Base-by-base conservation (phyloP, 1,140 invertebrate genomes). In the Trachymyrmex septentrionalis region DNA sequence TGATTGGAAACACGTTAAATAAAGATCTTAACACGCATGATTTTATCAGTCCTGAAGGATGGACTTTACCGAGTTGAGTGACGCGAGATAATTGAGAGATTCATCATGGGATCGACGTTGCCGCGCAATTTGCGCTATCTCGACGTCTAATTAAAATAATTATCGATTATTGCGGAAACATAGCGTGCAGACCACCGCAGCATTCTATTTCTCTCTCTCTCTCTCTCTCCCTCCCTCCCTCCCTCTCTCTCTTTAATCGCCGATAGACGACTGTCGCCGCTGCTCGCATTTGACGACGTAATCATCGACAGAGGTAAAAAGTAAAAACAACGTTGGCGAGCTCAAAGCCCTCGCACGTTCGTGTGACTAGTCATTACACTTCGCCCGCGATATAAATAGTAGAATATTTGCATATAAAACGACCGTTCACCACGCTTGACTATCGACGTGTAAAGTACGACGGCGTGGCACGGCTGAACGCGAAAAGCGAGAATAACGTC, bases 371-470 rank as follows among this genome's bases (percentile, higher is more conserved):
- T 75, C 80, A 48, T 61, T 84, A 38, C 69, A 57, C 75, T 63
- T 84, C 67, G 55, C 34, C 53, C n/a, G 73, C 75, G 76, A 82
- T 82, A 89, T 89, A 72, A 59, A 89, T 89, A 89, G 86, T 66
- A 48, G 77, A 87, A 76, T 24, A 89, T 82, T 90, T 89, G 76
- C 86, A 85, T 89, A 87, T 89, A 78, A 84, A 77, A 72, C 59
- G 61, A 89, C 87, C 77, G 72, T 86, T 89, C 53, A 30, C 19
- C 64, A 55, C 16, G 84, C 44, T 14, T 63, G 55, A 61, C 69
- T 61, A 57, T 86, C 64, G 67, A 78, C 53, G 73, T 34, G 71
- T 53, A 44, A n/a, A 34, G 57, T 55, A 27, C 21, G 30, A 61
- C 24, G 38, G 21, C 34, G 4, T 30, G 30, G 44, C 30, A 44